Evolutionary conservation across 2,113 vertebrate species (phyloP), one percentile per base, ranked within the genome.

Genomic region (Oxyruncus cristatus): DNA sequence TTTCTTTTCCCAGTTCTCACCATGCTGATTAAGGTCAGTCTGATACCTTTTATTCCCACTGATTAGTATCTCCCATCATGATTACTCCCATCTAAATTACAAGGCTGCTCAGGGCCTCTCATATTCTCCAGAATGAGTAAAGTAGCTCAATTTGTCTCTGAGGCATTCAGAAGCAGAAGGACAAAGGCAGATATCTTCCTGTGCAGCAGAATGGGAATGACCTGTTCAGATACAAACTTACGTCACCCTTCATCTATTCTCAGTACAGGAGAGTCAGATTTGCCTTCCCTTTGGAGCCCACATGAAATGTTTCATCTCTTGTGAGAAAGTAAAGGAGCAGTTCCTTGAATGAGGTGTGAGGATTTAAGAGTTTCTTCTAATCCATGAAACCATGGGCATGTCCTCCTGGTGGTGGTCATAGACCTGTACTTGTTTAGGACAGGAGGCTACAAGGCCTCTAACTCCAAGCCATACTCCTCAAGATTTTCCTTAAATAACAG

Each of bases 311-410:
- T 82, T 85, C 14, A 47, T 59, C 42, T 78, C n/a, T 79, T 93
- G 30, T 56, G 19, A 71, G 18, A 23, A 89, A 49, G 15, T 11
- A 14, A 79, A 77, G 16, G 28, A 12, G 26, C 41, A 84, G 13
- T 61, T 82, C 33, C 33, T 63, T 52, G 46, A 75, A 27, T 61
- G 9, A 63, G n/a, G 27, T 28, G 8, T 46, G 37, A 91, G 33
- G 32, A 76, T 46, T 70, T 44, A 65, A 75, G 55, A 78, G 35
- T 15, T 65, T 37, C 8, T 72, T 16, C 33, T 70, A 93, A 76
- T 79, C 49, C 10, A 10, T 47, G 44, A 78, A 78, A 39, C 11
- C 3, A 2, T 17, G 56, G 44, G 9, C 28, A 52, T 0, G 0
- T 72, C 16, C 26, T 86, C 13, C 58, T 82, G 1, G 0, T 26